A percentile compares a stretch with the other conserved stretches of the same genome.
phyloP scores from a whole-genome alignment of 2,113 vertebrate species.

The Hylia prasina region DNA sequence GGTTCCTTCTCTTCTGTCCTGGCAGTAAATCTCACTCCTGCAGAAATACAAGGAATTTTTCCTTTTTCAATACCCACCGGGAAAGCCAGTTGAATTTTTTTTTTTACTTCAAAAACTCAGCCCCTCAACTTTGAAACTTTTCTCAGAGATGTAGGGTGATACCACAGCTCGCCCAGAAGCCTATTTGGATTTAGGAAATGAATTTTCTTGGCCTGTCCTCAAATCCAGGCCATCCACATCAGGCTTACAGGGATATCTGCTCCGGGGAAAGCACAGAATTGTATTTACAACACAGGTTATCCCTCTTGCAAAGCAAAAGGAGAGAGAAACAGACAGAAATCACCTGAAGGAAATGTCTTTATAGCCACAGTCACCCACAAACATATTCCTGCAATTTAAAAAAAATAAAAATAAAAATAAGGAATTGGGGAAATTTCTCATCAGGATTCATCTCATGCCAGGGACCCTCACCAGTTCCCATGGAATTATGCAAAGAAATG shows the following conservation, averaged over 20 bases:
- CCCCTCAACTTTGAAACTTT: neutral
- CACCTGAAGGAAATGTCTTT: neutral
- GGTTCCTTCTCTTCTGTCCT: neutral
- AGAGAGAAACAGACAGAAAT: neutral
- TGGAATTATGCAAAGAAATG: neutral
- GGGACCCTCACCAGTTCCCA: neutral
- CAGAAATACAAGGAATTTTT: neutral
- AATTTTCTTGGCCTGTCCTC: neutral
- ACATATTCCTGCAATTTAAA: neutral
- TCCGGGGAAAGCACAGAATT: neutral
- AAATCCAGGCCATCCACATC: slow-evolving; percentile 11
- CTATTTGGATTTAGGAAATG: slow-evolving; percentile 50
- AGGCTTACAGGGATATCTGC: neutral
- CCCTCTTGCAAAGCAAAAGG: neutral
- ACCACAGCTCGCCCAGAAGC: neutral
- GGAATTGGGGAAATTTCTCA: neutral
- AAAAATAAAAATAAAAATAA: neutral
- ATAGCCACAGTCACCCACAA: neutral
- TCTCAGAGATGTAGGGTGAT: neutral
- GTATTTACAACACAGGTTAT: neutral
- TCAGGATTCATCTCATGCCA: neutral
- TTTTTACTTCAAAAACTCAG: neutral
- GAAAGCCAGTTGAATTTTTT: neutral
- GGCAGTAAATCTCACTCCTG: neutral
- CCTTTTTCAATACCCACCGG: neutral